A percentile compares a stretch with the other conserved stretches of the same genome.
These are phyloP conservation scores for Coelinius sp. DNA, from an alignment of 2,888 invertebrate species.

Conservation along the genomic window DNA sequence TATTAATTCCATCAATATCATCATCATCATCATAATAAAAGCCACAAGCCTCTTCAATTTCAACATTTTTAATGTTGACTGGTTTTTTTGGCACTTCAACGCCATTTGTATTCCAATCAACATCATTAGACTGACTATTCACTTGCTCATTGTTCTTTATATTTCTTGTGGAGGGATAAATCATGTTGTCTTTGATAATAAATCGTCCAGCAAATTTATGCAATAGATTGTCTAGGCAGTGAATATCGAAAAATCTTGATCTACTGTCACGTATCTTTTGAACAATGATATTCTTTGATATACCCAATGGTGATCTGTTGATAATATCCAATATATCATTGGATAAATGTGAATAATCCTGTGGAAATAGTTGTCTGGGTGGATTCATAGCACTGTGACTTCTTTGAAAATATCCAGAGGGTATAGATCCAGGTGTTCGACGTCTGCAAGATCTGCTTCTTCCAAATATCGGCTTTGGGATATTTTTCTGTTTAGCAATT, in stretches of 20 bases:
- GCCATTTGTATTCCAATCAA: background rate
- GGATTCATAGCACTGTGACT: background rate
- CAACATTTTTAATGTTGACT: too few species aligned
- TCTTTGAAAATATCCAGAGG: background rate
- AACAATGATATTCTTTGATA: background rate
- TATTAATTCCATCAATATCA: background rate
- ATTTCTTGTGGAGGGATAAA: background rate
- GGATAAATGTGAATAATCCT: background rate
- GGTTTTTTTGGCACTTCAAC: too few species aligned
- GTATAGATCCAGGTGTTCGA: background rate
- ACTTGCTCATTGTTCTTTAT: too few species aligned
- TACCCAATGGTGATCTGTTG: background rate
- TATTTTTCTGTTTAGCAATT: slow-evolving; percentile 53
- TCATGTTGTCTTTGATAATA: background rate
- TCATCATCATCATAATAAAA: too few species aligned
- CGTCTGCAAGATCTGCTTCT: background rate
- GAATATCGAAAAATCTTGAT: background rate
- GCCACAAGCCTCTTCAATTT: too few species aligned
- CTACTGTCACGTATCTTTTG: background rate
- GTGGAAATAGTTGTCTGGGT: too few species aligned
- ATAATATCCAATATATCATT: background rate
- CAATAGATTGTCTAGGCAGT: background rate
- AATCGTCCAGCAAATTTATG: background rate
- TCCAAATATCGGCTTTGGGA: background rate
- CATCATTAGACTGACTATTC: background rate